Percentiles rank a stretch among this genome's conserved stretches.
Evolutionary conservation across 1,140 invertebrate genomes (phyloP).

Genomic region (Aphaenogaster ashmeadi): DNA sequence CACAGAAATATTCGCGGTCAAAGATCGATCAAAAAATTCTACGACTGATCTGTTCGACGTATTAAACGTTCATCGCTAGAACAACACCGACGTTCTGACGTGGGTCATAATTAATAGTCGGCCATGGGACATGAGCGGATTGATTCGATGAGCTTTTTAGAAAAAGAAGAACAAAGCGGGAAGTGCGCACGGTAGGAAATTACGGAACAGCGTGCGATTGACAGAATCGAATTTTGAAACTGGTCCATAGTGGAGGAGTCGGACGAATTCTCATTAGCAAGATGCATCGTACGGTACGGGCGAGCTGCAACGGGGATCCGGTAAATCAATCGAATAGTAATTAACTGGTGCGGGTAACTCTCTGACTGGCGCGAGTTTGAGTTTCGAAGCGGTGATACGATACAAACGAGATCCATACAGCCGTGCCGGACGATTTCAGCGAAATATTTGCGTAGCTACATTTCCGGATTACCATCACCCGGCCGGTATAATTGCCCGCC

Average conservation of each 20-base stretch:
- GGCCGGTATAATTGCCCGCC: slow-evolving; percentile 60
- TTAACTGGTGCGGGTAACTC: slow-evolving; percentile 80
- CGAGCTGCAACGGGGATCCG: slow-evolving; percentile 65
- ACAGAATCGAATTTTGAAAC: slow-evolving; percentile 68
- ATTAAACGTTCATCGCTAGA: slow-evolving; percentile 17
- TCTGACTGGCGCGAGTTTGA: slow-evolving; percentile 68
- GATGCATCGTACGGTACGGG: slow-evolving; percentile 63
- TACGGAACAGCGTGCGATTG: slow-evolving; percentile 59
- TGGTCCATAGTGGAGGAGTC: slow-evolving; percentile 50
- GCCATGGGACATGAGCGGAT: slow-evolving; percentile 3
- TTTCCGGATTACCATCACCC: slow-evolving; percentile 64
- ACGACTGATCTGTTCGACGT: not conserved
- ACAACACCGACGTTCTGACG: not conserved
- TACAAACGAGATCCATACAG: slow-evolving; percentile 60
- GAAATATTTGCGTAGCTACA: slow-evolving; percentile 72
- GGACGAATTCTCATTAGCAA: slow-evolving; percentile 76
- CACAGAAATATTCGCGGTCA: not conserved
- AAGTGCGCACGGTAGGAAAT: slow-evolving; percentile 47
- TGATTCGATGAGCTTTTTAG: slow-evolving; percentile 3
- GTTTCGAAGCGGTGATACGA: slow-evolving; percentile 69
- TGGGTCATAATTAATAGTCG: slow-evolving; percentile 45
- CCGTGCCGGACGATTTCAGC: slow-evolving; percentile 67
- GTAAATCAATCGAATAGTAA: slow-evolving; percentile 84
- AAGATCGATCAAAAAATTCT: not conserved
- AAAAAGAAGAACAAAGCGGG: slow-evolving; percentile 1